Conservation (phyloP, 1,140 invertebrate species). For the Drosophila persimilis region DNA sequence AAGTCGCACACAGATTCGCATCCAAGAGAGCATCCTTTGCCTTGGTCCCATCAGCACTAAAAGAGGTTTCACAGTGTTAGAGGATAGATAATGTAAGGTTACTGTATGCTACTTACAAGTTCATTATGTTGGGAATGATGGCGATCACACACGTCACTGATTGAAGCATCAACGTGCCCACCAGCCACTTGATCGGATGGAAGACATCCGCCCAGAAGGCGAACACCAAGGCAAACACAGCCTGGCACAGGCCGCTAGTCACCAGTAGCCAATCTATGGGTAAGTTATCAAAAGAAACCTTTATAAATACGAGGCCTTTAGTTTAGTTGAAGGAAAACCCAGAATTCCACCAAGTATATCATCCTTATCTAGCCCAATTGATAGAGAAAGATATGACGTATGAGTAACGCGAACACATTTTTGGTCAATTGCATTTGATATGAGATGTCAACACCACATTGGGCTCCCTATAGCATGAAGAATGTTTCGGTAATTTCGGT, state of each 20-base stretch:
- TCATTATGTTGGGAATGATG: constrained; percentile 85
- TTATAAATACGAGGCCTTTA: background rate
- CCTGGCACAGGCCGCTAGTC: constrained; percentile 84
- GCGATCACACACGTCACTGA: constrained; percentile 84
- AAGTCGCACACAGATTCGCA: constrained; percentile 61
- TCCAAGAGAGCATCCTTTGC: constrained; percentile 50
- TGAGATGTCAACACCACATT: background rate
- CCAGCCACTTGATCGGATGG: constrained; percentile 86
- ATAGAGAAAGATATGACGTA: constrained; percentile 31
- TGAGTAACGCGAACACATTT: constrained; percentile 30
- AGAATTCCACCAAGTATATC: background rate
- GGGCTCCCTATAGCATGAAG: constrained; percentile 4
- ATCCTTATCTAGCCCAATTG: constrained; percentile 27
- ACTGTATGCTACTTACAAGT: constrained; percentile 61
- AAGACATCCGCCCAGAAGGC: constrained; percentile 86
- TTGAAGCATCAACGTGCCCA: constrained; percentile 85
- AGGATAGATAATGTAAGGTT: background rate
- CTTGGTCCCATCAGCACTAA: constrained; percentile 54
- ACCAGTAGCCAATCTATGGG: constrained; percentile 85
- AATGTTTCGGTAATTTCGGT: background rate
- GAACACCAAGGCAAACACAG: constrained; percentile 84
- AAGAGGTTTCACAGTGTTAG: background rate
- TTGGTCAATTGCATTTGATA: background rate
- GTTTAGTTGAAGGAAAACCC: background rate
- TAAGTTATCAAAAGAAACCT: background rate